Evolutionary conservation across 2,113 vertebrate species (phyloP).

Genomic region (Centropristis striata): DNA sequence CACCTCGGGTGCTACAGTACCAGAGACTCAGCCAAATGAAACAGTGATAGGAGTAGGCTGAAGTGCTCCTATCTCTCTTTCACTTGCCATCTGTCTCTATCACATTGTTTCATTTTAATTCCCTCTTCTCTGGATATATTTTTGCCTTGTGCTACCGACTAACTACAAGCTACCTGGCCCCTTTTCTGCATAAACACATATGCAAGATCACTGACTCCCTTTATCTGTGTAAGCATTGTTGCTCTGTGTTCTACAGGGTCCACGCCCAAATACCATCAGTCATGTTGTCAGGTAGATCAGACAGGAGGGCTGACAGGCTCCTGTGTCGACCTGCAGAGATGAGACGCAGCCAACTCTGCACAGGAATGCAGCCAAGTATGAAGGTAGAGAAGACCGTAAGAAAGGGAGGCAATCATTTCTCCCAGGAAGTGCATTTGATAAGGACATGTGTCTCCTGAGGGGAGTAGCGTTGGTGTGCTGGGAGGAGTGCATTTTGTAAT

Average conservation of each 20-base stretch:
- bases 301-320: slow-evolving; percentile 35
- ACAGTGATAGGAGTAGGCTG: slow-evolving; percentile 56
- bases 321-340: slow-evolving; percentile 63
- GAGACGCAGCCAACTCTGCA: slow-evolving; percentile 36
- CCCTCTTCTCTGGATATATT: neutral
- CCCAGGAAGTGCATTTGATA: slow-evolving; percentile 29
- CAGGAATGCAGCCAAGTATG: slow-evolving; percentile 62
- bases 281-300: slow-evolving; percentile 34
- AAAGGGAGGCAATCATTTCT: slow-evolving; percentile 27
- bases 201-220: neutral
- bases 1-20: slow-evolving; percentile 58
- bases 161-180: too few species aligned
- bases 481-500: slow-evolving; percentile 24
- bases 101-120: slow-evolving; percentile 36
- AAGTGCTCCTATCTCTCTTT: slow-evolving; percentile 56
- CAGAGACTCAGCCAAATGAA: slow-evolving; percentile 59
- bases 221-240: slow-evolving; percentile 16
- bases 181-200: neutral
- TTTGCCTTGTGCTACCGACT: slow-evolving; percentile 2
- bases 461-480: slow-evolving; percentile 1
- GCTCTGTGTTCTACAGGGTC: slow-evolving; percentile 15
- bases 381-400: neutral
- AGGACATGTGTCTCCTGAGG: slow-evolving; percentile 41
- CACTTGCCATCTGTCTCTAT: slow-evolving; percentile 50
- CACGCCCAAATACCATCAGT: slow-evolving; percentile 51